phyloP scores from a whole-genome alignment of 1,140 invertebrate species.

The Araneus ventricosus region DNA sequence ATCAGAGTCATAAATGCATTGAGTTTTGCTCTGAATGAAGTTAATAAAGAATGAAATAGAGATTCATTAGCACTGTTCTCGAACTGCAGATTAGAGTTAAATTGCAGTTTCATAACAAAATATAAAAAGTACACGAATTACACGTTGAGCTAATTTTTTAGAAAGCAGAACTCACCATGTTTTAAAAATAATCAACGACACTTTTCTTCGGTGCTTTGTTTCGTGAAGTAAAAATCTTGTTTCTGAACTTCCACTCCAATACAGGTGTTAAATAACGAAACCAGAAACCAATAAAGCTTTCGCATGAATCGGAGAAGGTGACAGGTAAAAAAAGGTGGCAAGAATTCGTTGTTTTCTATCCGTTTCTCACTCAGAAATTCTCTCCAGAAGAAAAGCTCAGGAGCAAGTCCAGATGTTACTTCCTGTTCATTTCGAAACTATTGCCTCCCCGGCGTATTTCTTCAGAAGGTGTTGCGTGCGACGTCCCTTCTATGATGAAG shows the following conservation, averaged over 20 bases:
- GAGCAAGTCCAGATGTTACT: slow-evolving; percentile 46
- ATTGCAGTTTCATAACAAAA: background rate
- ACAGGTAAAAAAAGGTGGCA: background rate
- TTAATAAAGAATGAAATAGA: too few relatives aligned
- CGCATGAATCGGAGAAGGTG: background rate
- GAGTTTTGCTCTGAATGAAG: too few relatives aligned
- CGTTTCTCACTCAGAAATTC: background rate
- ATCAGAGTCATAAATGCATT: too few relatives aligned
- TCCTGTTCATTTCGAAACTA: slow-evolving; percentile 28
- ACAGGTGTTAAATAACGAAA: background rate
- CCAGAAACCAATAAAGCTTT: background rate
- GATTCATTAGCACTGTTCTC: too few relatives aligned
- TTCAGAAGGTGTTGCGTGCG: slow-evolving; percentile 35
- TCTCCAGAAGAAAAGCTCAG: background rate
- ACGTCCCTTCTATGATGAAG: slow-evolving; percentile 1
- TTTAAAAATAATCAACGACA: background rate
- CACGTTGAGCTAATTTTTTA: background rate
- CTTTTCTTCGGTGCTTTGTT: background rate
- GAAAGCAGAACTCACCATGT: background rate
- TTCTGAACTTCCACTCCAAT: background rate
- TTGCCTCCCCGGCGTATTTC: background rate
- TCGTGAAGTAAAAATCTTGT: background rate
- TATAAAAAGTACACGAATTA: background rate
- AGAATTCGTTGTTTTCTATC: background rate
- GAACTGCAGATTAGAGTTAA: background rate